These are phyloP conservation scores for Brachyhypopomus occidentalis DNA, from an alignment of 2,113 vertebrate genomes.

Conservation along the genomic window DNA sequence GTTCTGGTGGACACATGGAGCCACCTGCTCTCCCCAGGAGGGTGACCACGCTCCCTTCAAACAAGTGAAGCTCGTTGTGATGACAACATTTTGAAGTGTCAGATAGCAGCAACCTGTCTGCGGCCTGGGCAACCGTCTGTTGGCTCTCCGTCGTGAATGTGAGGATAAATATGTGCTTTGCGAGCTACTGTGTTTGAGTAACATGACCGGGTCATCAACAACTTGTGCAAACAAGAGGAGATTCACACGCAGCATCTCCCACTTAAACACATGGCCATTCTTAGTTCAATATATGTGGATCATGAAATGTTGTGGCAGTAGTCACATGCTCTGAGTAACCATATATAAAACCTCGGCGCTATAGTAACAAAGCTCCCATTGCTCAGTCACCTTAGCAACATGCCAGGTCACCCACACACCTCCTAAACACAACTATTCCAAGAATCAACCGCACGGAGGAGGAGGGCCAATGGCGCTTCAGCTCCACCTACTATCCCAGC, in stretches of 20 bases:
- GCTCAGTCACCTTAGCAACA: conserved; percentile 24
- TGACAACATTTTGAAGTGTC: not conserved
- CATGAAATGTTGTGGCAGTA: not conserved
- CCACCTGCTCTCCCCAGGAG: too few species aligned
- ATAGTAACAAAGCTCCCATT: conserved; percentile 20
- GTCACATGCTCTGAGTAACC: too few species aligned
- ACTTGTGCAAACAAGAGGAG: not conserved
- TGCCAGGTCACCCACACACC: conserved; percentile 24
- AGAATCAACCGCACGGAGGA: conserved; percentile 11
- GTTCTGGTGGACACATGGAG: too few species aligned
- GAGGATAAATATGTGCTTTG: not conserved
- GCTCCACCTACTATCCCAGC: conserved; percentile 48
- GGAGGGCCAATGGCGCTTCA: conserved; percentile 50
- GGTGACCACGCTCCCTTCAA: not conserved
- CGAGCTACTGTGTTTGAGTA: not conserved
- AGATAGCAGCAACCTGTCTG: not conserved
- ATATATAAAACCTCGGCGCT: not conserved
- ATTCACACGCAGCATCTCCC: too few species aligned
- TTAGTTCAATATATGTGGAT: not conserved
- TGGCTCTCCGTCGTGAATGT: not conserved
- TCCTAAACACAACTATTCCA: conserved; percentile 38
- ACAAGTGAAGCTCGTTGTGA: not conserved
- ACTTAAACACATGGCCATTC: not conserved
- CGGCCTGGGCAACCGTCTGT: not conserved
- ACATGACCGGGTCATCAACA: not conserved